phyloP scores from a whole-genome alignment of 2,113 vertebrate species.

The Perca flavescens region DNA sequence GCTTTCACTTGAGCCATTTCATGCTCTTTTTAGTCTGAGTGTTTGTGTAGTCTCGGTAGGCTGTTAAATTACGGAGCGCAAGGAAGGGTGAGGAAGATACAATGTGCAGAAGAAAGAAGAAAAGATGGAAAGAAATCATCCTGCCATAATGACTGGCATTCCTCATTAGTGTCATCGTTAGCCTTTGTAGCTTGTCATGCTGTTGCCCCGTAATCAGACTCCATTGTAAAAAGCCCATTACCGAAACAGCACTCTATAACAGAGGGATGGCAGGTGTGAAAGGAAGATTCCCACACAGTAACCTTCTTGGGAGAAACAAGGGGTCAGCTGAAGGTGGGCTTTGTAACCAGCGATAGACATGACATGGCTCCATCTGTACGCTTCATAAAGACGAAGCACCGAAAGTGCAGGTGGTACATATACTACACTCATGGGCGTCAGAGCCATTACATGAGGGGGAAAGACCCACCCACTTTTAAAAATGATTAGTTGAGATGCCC shows the following conservation, averaged over 20 bases:
- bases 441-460: no score
- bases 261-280: slow-evolving; percentile 29
- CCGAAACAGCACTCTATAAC: background rate
- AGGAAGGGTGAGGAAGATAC: background rate
- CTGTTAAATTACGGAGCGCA: slow-evolving; percentile 11
- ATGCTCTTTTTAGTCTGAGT: slow-evolving; percentile 19
- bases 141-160: slow-evolving; percentile 52
- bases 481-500: no score
- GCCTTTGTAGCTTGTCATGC: slow-evolving; percentile 33
- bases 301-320: slow-evolving; percentile 17
- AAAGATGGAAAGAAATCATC: slow-evolving; percentile 10
- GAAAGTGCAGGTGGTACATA: background rate
- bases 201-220: slow-evolving; percentile 29
- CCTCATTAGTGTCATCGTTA: slow-evolving; percentile 68
- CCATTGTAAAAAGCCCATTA: slow-evolving; percentile 21
- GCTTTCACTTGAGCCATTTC: slow-evolving; percentile 36
- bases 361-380: slow-evolving; percentile 12
- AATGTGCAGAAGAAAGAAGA: background rate
- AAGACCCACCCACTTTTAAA: no score
- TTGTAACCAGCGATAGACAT: slow-evolving; percentile 17
- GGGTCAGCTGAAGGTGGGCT: slow-evolving; percentile 19
- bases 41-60: slow-evolving; percentile 23
- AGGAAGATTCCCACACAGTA: slow-evolving; percentile 18
- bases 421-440: no score
- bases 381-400: background rate